These are phyloP conservation scores for Sylvilagus floridanus DNA, from an alignment of 2,797 vertebrate species.

Conservation along the genomic window DNA sequence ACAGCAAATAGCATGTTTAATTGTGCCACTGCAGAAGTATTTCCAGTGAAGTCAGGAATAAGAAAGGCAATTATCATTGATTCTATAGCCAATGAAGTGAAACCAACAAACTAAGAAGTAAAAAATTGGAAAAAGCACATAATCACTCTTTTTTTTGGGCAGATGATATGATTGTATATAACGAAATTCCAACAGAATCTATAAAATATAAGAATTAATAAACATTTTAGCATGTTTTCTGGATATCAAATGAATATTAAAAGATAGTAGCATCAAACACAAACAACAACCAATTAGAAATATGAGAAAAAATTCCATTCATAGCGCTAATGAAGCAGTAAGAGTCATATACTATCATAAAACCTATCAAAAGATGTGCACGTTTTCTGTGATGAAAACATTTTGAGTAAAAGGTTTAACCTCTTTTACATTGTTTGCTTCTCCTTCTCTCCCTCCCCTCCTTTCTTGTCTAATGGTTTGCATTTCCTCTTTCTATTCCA, in stretches of 20 bases:
- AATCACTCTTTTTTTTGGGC: not conserved
- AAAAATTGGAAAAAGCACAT: not conserved
- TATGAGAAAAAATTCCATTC: not conserved
- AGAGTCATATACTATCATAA: not conserved
- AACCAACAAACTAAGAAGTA: slow-evolving; percentile 4
- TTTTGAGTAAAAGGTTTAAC: not conserved
- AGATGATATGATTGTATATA: not conserved
- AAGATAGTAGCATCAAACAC: not conserved
- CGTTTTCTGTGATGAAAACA: not conserved
- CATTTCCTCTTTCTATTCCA: not conserved
- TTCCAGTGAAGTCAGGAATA: not conserved
- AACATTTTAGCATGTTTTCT: not conserved
- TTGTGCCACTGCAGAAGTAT: not conserved
- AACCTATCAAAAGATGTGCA: not conserved
- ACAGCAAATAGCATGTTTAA: not conserved
- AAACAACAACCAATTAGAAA: not conserved
- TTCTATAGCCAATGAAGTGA: slow-evolving; percentile 14
- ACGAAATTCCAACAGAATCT: slow-evolving; percentile 3
- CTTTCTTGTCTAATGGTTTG: not conserved
- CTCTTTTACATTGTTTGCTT: not conserved
- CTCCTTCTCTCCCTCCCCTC: not conserved
- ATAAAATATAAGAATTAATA: not conserved
- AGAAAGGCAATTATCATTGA: not conserved
- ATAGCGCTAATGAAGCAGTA: not conserved
- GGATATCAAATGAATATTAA: not conserved